Evolutionary conservation across 2,797 vertebrate genomes (phyloP).

Genomic region (Parotocinclus haroldoi): DNA sequence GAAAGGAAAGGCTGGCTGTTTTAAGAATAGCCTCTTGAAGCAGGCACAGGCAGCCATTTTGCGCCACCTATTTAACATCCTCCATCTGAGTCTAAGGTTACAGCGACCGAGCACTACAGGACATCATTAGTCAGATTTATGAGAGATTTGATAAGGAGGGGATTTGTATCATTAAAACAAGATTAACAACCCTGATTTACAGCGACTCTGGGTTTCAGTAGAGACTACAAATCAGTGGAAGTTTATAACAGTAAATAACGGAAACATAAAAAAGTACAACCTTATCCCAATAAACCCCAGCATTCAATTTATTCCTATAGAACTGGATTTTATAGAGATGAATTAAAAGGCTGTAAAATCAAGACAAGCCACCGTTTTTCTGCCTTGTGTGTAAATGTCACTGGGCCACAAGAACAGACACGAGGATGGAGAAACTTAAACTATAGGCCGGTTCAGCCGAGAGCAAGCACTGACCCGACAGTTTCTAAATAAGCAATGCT

Average conservation of each 20-base stretch:
- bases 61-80: conserved; percentile 4
- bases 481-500: conserved; percentile 50
- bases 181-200: conserved; percentile 25
- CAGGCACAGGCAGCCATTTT: conserved; percentile 36
- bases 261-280: conserved; percentile 26
- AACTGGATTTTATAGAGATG: conserved; percentile 37
- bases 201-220: neutral
- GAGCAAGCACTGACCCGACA: conserved; percentile 34
- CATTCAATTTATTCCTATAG: conserved; percentile 32
- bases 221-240: neutral
- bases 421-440: conserved; percentile 32
- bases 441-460: conserved; percentile 21
- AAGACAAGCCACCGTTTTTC: conserved; percentile 28
- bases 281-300: conserved; percentile 24
- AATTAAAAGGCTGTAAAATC: conserved; percentile 42
- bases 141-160: conserved; percentile 11
- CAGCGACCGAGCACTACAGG: conserved; percentile 19
- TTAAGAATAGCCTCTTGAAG: conserved; percentile 17
- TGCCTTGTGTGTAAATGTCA: conserved; percentile 39
- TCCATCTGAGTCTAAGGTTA: conserved; percentile 1
- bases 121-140: conserved; percentile 24
- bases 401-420: conserved; percentile 21
- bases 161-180: conserved; percentile 26
- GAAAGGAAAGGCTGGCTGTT: too few species aligned
- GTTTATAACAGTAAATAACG: conserved; percentile 26